Conservation (phyloP, 2,888 invertebrate species). For the Hypolimnas misippus region DNA sequence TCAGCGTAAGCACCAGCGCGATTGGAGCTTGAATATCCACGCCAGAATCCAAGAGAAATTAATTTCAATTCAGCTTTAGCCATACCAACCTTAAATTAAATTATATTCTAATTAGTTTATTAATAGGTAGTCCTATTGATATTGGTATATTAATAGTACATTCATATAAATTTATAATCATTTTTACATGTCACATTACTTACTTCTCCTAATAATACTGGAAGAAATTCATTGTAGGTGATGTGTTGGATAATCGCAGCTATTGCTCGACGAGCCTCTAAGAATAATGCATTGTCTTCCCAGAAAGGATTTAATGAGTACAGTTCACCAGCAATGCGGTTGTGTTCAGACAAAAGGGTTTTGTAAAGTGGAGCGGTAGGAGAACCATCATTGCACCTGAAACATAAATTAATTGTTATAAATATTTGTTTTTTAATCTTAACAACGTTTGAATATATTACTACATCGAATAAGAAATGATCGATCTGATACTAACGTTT, state of each 20-base stretch:
- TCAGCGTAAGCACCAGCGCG: slow-evolving; percentile 91
- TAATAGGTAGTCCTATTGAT: too few relatives aligned
- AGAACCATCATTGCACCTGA: slow-evolving; percentile 85
- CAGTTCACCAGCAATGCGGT: slow-evolving; percentile 89
- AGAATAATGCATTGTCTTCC: slow-evolving; percentile 90
- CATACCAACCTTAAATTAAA: slow-evolving; percentile 80
- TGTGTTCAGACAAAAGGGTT: slow-evolving; percentile 90
- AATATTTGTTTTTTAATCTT: background rate
- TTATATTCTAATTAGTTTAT: background rate
- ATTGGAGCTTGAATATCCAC: slow-evolving; percentile 91
- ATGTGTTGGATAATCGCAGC: slow-evolving; percentile 93
- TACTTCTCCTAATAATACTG: slow-evolving; percentile 90
- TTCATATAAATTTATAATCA: background rate
- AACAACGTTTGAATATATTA: background rate
- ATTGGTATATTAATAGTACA: too few relatives aligned
- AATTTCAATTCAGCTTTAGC: slow-evolving; percentile 85
- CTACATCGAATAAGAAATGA: too few relatives aligned
- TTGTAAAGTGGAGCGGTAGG: slow-evolving; percentile 89
- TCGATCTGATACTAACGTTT: too few relatives aligned
- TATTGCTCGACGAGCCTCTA: slow-evolving; percentile 89
- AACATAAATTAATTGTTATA: background rate
- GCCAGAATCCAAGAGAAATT: slow-evolving; percentile 88
- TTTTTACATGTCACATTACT: slow-evolving; percentile 51
- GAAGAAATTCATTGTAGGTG: slow-evolving; percentile 92
- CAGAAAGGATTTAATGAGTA: slow-evolving; percentile 89